Conservation (phyloP, 2,113 vertebrate species). For the Petaurus breviceps region DNA sequence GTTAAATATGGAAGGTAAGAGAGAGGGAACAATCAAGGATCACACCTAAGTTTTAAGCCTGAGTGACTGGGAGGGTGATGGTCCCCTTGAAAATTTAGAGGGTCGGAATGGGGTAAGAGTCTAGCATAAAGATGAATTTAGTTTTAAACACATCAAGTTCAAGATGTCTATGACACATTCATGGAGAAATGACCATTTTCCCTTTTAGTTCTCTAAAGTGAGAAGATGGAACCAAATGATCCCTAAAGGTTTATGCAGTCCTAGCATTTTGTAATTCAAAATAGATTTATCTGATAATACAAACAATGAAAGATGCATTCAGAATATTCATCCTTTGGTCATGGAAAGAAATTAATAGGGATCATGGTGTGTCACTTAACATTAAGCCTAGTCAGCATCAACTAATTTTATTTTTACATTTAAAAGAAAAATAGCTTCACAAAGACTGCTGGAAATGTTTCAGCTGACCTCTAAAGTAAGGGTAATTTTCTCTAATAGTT, state of each 20-base stretch:
- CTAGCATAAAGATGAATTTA: background rate
- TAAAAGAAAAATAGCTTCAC: background rate
- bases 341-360: background rate
- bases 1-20: too few species aligned
- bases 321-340: too few species aligned
- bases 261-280: background rate
- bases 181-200: background rate
- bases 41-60: too few species aligned
- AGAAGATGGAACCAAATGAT: background rate
- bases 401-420: background rate
- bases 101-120: background rate
- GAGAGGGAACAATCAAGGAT: too few species aligned
- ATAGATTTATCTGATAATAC: background rate
- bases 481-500: background rate
- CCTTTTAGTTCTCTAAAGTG: background rate
- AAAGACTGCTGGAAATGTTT: background rate
- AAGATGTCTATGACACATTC: background rate
- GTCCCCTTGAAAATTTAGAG: too few species aligned
- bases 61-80: too few species aligned
- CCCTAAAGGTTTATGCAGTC: background rate
- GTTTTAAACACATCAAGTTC: background rate
- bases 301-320: background rate
- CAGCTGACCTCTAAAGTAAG: background rate
- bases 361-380: too few species aligned
- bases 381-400: too few species aligned